Evolutionary conservation across 2,113 vertebrate species (phyloP).

Genomic region (Ascaphus truei): DNA sequence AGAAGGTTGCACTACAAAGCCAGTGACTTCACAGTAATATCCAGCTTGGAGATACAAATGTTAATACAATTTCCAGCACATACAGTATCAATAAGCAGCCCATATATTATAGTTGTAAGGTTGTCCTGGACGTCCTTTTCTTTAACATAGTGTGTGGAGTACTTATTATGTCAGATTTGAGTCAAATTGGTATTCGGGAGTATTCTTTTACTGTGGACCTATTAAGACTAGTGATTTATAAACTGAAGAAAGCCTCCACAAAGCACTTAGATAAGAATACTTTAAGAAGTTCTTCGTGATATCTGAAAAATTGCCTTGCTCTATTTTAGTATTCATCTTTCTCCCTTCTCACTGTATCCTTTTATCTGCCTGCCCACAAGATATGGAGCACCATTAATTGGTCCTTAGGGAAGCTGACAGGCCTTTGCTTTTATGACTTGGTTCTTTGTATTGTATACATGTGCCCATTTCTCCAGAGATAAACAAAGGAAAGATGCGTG

Average conservation of each 20-base stretch:
- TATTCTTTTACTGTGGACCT: constrained; percentile 37
- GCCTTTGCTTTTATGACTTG: constrained; percentile 77
- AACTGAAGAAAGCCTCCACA: constrained; percentile 47
- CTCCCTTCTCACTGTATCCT: constrained; percentile 61
- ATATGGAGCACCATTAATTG: constrained; percentile 90
- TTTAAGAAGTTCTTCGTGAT: constrained; percentile 80
- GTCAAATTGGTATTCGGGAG: constrained; percentile 54
- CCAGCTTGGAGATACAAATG: constrained; percentile 57
- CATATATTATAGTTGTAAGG: constrained; percentile 41
- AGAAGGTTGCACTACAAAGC: constrained; percentile 84
- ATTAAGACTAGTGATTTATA: constrained; percentile 36
- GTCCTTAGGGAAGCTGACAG: constrained; percentile 87
- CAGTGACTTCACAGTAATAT: constrained; percentile 58
- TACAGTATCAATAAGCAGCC: constrained; percentile 57
- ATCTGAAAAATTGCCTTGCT: constrained; percentile 66
- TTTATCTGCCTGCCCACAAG: constrained; percentile 89
- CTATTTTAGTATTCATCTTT: constrained; percentile 73
- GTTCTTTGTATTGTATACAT: constrained; percentile 82
- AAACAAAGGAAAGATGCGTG: constrained; percentile 68
- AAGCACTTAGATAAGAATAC: constrained; percentile 81
- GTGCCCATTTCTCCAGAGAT: constrained; percentile 82
- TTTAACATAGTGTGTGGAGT: no score
- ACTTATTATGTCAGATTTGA: no score
- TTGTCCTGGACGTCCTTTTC: not conserved
- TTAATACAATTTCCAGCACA: constrained; percentile 53